Conservation (phyloP, 2,888 invertebrate genomes). For the Cistogaster globosa region DNA sequence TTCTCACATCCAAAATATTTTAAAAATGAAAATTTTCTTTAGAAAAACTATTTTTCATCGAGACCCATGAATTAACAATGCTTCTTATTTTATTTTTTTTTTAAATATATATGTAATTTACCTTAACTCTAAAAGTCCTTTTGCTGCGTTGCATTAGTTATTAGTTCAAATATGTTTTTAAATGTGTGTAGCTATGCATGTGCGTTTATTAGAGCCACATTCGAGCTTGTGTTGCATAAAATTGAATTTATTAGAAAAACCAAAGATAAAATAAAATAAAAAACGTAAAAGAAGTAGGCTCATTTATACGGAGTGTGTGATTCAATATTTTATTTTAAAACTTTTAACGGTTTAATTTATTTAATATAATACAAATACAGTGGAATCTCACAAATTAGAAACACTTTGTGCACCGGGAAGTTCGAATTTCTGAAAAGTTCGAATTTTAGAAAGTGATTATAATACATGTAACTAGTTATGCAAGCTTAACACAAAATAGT, state of each 20-base stretch:
- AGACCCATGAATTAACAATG: constrained; percentile 52
- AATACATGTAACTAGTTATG: no score
- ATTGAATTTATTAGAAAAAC: constrained; percentile 60
- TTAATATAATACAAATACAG: no score
- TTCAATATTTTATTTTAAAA: constrained; percentile 4
- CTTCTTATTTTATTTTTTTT: constrained; percentile 36
- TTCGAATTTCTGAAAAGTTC: no score
- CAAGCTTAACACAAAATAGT: no score
- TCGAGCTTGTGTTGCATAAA: constrained; percentile 56
- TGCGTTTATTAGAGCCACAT: constrained; percentile 17
- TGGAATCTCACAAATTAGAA: no score
- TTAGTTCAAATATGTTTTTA: neutral
- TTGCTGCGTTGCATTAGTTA: constrained; percentile 8
- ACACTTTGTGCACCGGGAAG: no score
- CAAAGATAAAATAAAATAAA: neutral
- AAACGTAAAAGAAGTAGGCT: neutral
- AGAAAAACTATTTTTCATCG: constrained; percentile 16
- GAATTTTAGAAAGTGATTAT: no score
- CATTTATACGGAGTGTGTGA: neutral
- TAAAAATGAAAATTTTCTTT: constrained; percentile 23
- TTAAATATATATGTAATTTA: constrained; percentile 40
- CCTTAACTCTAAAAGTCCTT: constrained; percentile 55
- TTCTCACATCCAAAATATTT: neutral
- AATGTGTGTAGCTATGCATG: neutral
- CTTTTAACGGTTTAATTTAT: constrained; percentile 40